Evolutionary conservation across 2,797 vertebrate species (phyloP).

Genomic region (Helarctos malayanus): DNA sequence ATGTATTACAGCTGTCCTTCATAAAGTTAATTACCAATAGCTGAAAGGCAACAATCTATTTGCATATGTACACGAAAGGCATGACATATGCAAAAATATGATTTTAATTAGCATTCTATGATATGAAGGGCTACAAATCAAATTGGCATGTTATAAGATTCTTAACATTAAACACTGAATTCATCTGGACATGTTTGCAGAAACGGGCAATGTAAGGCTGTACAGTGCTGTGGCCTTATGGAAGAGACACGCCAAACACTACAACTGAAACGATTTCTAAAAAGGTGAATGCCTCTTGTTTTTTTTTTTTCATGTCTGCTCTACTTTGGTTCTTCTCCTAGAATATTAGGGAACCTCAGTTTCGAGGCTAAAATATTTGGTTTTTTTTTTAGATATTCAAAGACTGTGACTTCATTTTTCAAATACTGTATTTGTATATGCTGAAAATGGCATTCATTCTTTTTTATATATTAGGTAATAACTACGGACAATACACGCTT

Average conservation of each 20-base stretch:
- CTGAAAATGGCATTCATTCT: conserved; percentile 88
- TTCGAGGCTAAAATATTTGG: conserved; percentile 85
- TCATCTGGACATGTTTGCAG: conserved; percentile 92
- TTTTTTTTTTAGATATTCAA: conserved; percentile 79
- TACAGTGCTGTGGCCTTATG: conserved; percentile 75
- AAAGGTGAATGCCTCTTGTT: conserved; percentile 77
- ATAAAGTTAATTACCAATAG: conserved; percentile 99
- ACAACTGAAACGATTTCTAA: conserved; percentile 71
- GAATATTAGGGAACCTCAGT: conserved; percentile 84
- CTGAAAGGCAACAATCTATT: conserved; percentile 98
- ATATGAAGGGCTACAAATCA: conserved; percentile 97
- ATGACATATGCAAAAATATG: conserved; percentile 98
- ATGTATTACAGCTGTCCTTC: conserved; percentile 99
- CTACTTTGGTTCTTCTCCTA: conserved; percentile 79
- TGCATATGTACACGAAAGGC: conserved; percentile 98
- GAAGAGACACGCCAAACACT: conserved; percentile 76
- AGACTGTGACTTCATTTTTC: conserved; percentile 89
- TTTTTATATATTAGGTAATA: conserved; percentile 76
- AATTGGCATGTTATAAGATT: conserved; percentile 97
- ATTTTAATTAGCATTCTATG: conserved; percentile 99
- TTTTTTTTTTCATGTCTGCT: conserved; percentile 64
- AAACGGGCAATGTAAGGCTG: conserved; percentile 84
- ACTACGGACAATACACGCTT: conserved; percentile 57
- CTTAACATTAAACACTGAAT: conserved; percentile 93
- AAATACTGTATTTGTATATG: conserved; percentile 86